Percentiles rank a stretch among this genome's conserved stretches.
Evolutionary conservation across 2,113 vertebrate species (phyloP).

Genomic region (Lonchura striata): DNA sequence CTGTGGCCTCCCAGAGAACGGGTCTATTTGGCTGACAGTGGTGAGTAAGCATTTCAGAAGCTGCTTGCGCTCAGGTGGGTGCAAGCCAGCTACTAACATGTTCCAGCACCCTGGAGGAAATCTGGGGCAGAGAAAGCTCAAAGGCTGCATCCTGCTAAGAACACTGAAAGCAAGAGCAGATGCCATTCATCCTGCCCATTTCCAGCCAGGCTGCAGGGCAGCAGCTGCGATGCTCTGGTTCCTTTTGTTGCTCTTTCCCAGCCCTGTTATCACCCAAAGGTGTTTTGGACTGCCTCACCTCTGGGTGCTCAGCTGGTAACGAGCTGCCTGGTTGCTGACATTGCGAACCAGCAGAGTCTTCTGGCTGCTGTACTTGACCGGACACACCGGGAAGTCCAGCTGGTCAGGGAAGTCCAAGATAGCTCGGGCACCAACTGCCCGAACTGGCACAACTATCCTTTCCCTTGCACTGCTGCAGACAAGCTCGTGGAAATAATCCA

Average conservation of each 20-base stretch:
- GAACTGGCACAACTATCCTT: conserved; percentile 80
- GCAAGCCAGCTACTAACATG: not conserved
- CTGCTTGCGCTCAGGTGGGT: not conserved
- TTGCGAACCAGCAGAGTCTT: conserved; percentile 82
- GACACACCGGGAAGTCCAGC: conserved; percentile 77
- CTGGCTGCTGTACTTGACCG: conserved; percentile 80
- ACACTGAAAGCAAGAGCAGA: not conserved
- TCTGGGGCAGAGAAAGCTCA: not conserved
- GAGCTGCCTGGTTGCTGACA: conserved; percentile 74
- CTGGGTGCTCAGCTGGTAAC: conserved; percentile 73
- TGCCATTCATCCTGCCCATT: rapidly evolving
- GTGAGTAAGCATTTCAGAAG: not conserved
- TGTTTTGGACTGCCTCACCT: conserved; percentile 66
- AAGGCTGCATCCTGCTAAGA: not conserved
- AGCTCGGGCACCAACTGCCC: conserved; percentile 77
- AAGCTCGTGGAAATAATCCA: conserved; percentile 84
- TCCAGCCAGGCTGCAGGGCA: not conserved
- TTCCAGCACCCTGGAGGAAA: not conserved
- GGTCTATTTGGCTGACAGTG: not conserved
- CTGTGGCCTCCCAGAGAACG: not conserved
- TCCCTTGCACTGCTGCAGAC: conserved; percentile 80
- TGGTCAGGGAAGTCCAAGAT: conserved; percentile 84
- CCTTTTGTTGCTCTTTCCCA: not conserved
- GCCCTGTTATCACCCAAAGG: not conserved
- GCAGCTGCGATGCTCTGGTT: not conserved